Evolutionary conservation across 2,888 invertebrate species (phyloP), one percentile per base, ranked within the genome.

Genomic region (Mystacides longicornis): DNA sequence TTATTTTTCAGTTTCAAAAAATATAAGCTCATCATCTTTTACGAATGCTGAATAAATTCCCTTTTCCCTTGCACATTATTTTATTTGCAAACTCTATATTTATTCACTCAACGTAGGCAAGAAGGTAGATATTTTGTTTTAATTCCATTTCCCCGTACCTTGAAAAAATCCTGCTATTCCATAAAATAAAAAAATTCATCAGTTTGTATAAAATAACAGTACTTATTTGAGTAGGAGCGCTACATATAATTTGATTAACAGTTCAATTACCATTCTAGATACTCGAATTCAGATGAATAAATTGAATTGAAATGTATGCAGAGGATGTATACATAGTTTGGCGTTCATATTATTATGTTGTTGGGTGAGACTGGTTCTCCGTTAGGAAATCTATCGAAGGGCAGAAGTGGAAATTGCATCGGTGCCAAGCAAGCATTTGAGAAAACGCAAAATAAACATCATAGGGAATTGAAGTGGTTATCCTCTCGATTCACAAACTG

Each of bases 351-450:
- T n/a, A n/a, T n/a, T n/a, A n/a, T n/a, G n/a, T n/a, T n/a, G n/a
- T 4, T 19, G 19, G 16, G 46, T 19, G 21, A 46, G 16, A 37
- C 37, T 37, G 37, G 16, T 37, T 37, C 20, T 19, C 20, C 18
- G 19, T 45, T 19, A n/a, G 20, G 49, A 37, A 49, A 51, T 54
- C 37, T 23, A 22, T 49, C 23, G 20, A 45, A 45, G 45, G 45
- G 45, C 45, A 45, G 47, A 23, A 49, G 49, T 55, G 54, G 55
- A 60, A 60, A 58, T 60, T 60, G 60, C 60, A 60, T 56, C 58
- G 55, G 49, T 27, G 53, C 19, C 55, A 57, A 57, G 52, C 57
- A 55, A 56, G 53, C 46, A 53, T 20, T 33, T 52, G 49, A 14
- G 52, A 54, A 58, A 54, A 45, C 45, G 14, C 53, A 55, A 43